Conservation (phyloP, 2,797 vertebrate species). For the Labroides dimidiatus region DNA sequence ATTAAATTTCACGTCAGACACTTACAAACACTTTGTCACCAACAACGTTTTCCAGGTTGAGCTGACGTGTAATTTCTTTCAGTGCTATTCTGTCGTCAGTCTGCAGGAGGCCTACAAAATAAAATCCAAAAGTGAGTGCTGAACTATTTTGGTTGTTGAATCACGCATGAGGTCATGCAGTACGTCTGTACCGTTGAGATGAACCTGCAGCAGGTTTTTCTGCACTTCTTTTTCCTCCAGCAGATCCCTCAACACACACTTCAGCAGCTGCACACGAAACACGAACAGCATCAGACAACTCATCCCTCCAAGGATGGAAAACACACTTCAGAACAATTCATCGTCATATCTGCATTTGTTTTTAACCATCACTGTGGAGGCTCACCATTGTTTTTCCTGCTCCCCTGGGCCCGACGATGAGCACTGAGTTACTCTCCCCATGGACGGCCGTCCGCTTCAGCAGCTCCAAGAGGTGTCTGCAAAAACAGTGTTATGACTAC, state of each 20-base stretch:
- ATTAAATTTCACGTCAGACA: conserved; percentile 14
- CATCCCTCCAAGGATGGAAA: conserved; percentile 23
- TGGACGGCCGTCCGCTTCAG: conserved; percentile 90
- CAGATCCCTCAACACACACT: conserved; percentile 88
- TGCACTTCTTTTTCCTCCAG: conserved; percentile 81
- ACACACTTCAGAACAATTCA: conserved; percentile 4
- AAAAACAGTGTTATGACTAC: conserved; percentile 6
- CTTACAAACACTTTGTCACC: conserved; percentile 98
- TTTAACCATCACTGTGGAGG: background rate
- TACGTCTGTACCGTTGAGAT: conserved; percentile 88
- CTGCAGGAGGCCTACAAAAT: conserved; percentile 90
- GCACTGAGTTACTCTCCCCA: conserved; percentile 96
- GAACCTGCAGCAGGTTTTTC: conserved; percentile 90
- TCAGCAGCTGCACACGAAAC: conserved; percentile 83
- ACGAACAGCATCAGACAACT: background rate
- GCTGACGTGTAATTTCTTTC: conserved; percentile 95
- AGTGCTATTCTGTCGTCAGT: conserved; percentile 92
- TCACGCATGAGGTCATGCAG: background rate
- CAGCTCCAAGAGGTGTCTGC: conserved; percentile 92
- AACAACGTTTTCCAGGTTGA: conserved; percentile 95
- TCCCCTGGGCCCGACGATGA: conserved; percentile 93
- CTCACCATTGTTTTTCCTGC: conserved; percentile 92
- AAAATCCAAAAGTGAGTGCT: background rate
- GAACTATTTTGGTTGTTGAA: background rate
- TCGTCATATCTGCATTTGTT: background rate